Evolutionary conservation across 2,797 vertebrate species (phyloP).

Genomic region (Anguilla anguilla): DNA sequence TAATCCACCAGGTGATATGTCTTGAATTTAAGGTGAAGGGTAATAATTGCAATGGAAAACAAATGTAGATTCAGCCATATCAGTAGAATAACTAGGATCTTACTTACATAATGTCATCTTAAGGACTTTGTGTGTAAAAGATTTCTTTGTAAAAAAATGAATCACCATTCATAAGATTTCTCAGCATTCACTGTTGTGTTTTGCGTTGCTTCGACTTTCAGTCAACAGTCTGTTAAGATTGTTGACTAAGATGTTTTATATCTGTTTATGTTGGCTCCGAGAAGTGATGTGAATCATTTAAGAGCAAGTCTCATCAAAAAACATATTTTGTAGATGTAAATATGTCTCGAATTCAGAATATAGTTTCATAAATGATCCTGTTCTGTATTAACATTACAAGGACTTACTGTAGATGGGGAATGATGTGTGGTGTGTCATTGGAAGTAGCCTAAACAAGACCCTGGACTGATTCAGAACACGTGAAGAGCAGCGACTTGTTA

Average conservation of each 20-base stretch:
- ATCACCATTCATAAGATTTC: not conserved
- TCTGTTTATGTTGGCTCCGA: not conserved
- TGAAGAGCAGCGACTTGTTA: not conserved
- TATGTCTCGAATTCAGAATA: not conserved
- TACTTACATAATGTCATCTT: not conserved
- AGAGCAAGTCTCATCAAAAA: not conserved
- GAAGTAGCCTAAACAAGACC: not conserved
- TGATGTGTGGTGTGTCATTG: not conserved
- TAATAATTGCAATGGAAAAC: conserved; percentile 3
- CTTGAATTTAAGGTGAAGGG: not conserved
- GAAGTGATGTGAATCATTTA: not conserved
- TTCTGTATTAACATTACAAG: too few species aligned
- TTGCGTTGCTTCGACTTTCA: not conserved
- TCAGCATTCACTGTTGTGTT: not conserved
- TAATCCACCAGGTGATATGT: not conserved
- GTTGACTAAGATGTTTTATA: not conserved
- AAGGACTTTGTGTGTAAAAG: not conserved
- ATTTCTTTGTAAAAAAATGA: not conserved
- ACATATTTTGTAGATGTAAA: not conserved
- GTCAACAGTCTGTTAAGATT: not conserved
- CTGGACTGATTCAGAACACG: not conserved
- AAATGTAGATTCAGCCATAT: conserved; percentile 27
- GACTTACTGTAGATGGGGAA: too few species aligned
- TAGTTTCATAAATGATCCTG: too few species aligned
- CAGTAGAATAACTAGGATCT: conserved; percentile 8